Evolutionary conservation across 2,888 invertebrate genomes (phyloP).

Genomic region (Philaethria dido): DNA sequence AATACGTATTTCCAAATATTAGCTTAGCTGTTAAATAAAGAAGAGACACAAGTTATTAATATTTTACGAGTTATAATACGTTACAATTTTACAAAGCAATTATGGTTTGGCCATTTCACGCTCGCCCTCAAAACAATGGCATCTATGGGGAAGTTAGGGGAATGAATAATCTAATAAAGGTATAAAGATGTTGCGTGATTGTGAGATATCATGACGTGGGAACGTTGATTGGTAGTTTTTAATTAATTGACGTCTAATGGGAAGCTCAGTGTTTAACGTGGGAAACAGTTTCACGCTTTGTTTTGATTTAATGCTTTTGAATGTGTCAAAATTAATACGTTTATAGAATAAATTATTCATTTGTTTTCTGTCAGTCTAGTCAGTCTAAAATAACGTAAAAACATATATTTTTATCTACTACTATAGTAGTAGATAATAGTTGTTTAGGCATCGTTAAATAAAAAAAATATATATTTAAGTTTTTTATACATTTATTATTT

Average conservation of each 20-base stretch:
- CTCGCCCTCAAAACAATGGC: constrained; percentile 79
- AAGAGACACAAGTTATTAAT: constrained; percentile 30
- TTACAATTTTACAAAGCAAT: constrained; percentile 57
- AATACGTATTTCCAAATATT: not conserved
- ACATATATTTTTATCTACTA: too few species aligned
- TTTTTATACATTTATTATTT: not conserved
- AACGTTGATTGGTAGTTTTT: constrained; percentile 76
- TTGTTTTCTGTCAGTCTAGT: too few species aligned
- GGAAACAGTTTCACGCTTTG: constrained; percentile 54
- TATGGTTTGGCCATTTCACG: constrained; percentile 74
- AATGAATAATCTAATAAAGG: constrained; percentile 70
- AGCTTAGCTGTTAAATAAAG: not conserved
- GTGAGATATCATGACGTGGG: constrained; percentile 78
- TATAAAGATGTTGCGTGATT: constrained; percentile 84
- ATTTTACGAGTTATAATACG: constrained; percentile 46
- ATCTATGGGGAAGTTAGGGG: constrained; percentile 49
- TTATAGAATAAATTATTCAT: too few species aligned
- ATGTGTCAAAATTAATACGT: not conserved
- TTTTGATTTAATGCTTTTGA: constrained; percentile 39
- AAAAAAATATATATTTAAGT: too few species aligned
- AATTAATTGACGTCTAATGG: constrained; percentile 75
- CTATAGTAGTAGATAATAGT: too few species aligned
- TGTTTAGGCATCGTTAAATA: too few species aligned
- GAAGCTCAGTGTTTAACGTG: constrained; percentile 62
- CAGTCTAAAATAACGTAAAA: too few species aligned